phyloP scores from a whole-genome alignment of 2,888 invertebrate genomes.

The Rhyacophila evoluta region DNA sequence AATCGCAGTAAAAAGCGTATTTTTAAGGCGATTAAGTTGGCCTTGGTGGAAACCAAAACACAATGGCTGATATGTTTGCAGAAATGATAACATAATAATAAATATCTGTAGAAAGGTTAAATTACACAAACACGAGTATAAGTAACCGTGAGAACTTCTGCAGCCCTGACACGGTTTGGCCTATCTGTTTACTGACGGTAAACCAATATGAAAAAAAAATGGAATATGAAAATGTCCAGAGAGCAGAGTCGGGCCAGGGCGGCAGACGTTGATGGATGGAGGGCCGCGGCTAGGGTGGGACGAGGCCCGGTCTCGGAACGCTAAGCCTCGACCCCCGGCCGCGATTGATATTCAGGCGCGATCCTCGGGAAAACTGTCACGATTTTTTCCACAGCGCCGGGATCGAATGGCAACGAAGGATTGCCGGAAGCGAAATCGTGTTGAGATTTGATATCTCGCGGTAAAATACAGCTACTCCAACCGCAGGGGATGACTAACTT shows the following conservation, averaged over 20 bases:
- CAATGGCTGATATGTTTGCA: too few relatives aligned
- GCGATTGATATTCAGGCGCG: constrained; percentile 4
- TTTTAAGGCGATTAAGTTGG: too few relatives aligned
- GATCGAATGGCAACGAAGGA: constrained; percentile 16
- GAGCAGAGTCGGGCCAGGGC: neutral
- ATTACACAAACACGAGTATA: too few relatives aligned
- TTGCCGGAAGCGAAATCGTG: constrained; percentile 17
- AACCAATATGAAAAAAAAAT: constrained; percentile 8
- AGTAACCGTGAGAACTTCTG: neutral
- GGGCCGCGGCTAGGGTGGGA: constrained; percentile 9
- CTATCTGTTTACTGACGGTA: neutral
- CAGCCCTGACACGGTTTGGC: neutral
- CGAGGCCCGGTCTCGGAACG: neutral
- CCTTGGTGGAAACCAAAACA: too few relatives aligned
- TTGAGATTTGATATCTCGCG: constrained; percentile 14
- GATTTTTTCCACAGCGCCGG: neutral
- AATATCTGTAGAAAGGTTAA: too few relatives aligned
- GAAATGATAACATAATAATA: too few relatives aligned
- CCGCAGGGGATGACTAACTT: neutral
- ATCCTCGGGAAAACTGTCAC: neutral
- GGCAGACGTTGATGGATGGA: constrained; percentile 34
- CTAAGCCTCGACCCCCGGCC: neutral
- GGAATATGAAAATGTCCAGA: constrained; percentile 27
- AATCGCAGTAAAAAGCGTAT: too few relatives aligned
- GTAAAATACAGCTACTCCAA: neutral